phyloP scores from a whole-genome alignment of 1,140 invertebrate genomes.

The Oryctes rhinoceros region DNA sequence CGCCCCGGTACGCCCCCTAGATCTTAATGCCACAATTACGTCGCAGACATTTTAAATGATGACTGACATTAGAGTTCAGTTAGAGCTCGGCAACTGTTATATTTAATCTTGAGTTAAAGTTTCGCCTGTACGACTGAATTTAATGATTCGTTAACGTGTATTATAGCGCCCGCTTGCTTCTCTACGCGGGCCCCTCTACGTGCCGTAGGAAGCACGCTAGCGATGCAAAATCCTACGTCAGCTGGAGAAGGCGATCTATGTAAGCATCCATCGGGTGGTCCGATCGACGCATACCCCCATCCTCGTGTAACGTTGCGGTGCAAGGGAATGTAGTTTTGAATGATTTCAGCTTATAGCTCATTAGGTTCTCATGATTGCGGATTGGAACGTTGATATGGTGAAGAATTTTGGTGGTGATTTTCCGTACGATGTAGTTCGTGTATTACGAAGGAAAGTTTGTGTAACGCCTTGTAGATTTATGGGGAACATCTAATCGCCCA shows the following conservation, averaged over 20 bases:
- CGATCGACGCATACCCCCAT: not conserved
- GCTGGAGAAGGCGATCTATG: not conserved
- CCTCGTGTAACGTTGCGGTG: no score
- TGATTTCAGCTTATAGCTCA: constrained; percentile 2
- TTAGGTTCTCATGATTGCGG: not conserved
- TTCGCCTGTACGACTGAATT: not conserved
- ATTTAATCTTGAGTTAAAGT: constrained; percentile 32
- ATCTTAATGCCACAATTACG: constrained; percentile 25
- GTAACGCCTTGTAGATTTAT: no score
- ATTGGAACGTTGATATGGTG: not conserved
- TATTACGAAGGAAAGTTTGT: no score
- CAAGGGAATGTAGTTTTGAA: not conserved
- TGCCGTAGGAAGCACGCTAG: not conserved
- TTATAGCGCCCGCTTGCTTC: not conserved
- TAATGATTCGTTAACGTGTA: constrained; percentile 32
- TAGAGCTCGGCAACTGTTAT: constrained; percentile 22
- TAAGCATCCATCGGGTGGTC: not conserved
- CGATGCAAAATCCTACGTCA: not conserved
- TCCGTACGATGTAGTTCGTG: no score
- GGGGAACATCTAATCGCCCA: no score
- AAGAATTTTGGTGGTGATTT: not conserved
- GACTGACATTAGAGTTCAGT: constrained; percentile 26
- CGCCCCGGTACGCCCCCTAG: not conserved
- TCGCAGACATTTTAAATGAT: constrained; percentile 18
- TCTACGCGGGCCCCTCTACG: not conserved